These are phyloP conservation scores for Smithornis capensis DNA, from an alignment of 2,113 vertebrate species.

Conservation along the genomic window DNA sequence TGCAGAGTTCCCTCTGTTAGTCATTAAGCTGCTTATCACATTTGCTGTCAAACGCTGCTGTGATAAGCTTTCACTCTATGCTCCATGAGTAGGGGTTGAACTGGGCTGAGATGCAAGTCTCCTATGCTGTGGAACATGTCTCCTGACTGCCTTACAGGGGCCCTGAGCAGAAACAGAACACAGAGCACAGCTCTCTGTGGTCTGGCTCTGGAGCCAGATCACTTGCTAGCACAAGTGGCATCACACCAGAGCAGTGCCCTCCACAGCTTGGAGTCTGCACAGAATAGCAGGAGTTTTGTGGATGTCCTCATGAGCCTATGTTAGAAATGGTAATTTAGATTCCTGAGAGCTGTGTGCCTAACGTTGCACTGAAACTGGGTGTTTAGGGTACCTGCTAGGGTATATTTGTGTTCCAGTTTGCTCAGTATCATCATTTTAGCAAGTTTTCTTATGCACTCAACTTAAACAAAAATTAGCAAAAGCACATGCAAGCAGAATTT, in stretches of 20 bases:
- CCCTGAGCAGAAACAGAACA: neutral
- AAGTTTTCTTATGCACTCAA: neutral
- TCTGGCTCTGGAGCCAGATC: neutral
- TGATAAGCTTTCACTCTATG: neutral
- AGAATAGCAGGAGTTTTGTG: neutral
- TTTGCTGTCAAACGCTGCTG: accelerated
- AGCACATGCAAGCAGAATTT: neutral
- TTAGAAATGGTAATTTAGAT: neutral
- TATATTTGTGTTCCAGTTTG: neutral
- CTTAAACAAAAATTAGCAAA: neutral
- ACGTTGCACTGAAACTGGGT: neutral
- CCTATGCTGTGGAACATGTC: neutral
- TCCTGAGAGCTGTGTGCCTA: neutral
- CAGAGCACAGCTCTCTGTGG: neutral
- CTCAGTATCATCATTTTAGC: neutral
- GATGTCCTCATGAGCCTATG: neutral
- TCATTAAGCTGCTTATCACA: conserved; percentile 37
- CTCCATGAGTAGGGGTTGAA: neutral
- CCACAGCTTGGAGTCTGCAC: neutral
- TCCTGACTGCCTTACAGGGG: neutral
- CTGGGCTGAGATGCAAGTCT: neutral
- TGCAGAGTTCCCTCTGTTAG: neutral
- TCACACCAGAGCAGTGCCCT: neutral
- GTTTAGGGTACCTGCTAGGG: neutral
- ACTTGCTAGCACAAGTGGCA: neutral